Evolutionary conservation across 2,888 invertebrate species (phyloP).

Genomic region (Mimumesa dahlbomi): DNA sequence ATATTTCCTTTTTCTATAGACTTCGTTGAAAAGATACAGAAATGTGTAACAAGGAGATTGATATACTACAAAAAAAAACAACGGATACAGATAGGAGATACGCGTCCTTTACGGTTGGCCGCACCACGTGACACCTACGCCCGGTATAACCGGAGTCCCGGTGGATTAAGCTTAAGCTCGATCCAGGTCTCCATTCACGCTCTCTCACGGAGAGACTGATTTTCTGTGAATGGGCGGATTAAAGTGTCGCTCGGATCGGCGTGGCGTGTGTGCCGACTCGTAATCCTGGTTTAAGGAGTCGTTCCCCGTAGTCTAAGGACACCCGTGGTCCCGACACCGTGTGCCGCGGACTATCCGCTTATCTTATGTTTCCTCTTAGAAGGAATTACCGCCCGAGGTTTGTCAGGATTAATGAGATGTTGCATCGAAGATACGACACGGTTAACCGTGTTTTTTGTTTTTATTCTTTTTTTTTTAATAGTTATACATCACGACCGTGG

Average conservation of each 20-base stretch:
- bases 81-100: neutral
- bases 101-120: neutral
- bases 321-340: neutral
- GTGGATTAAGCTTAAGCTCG: slow-evolving; percentile 18
- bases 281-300: slow-evolving; percentile 32
- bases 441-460: too few species aligned
- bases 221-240: slow-evolving; percentile 26
- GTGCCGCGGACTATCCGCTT: neutral
- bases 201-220: slow-evolving; percentile 2
- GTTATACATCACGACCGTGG: too few species aligned
- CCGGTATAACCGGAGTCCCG: neutral
- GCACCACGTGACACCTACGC: slow-evolving; percentile 18
- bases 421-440: slow-evolving; percentile 22
- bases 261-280: neutral
- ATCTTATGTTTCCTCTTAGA: neutral
- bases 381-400: slow-evolving; percentile 15
- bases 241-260: slow-evolving; percentile 8
- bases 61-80: neutral
- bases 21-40: neutral
- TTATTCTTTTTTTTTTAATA: too few species aligned
- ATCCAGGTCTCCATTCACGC: slow-evolving; percentile 7
- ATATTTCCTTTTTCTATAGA: too few species aligned
- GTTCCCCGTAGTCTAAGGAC: neutral
- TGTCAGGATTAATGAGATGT: slow-evolving; percentile 25
- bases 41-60: neutral